phyloP scores from a whole-genome alignment of 2,113 vertebrate genomes.

The Garra rufa region DNA sequence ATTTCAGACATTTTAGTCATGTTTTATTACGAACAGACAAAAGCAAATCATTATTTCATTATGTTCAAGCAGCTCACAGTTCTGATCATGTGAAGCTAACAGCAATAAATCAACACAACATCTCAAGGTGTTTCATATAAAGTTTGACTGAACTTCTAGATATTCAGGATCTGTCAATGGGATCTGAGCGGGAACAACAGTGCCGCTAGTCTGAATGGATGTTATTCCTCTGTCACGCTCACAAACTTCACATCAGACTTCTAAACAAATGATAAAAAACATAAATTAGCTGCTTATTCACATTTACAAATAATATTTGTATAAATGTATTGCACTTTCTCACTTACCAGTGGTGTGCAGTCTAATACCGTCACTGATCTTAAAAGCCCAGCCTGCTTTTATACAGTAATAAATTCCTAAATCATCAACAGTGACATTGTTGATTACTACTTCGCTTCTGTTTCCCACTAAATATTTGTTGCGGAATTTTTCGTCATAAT shows the following conservation, averaged over 20 bases:
- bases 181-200: not conserved
- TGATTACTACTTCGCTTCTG: not conserved
- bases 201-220: not conserved
- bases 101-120: not conserved
- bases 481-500: not conserved
- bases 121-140: not conserved
- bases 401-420: constrained; percentile 36
- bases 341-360: not conserved
- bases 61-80: not conserved
- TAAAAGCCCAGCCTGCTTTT: not conserved
- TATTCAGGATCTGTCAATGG: not conserved
- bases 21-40: not conserved
- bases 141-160: not conserved
- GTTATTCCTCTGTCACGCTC: not conserved
- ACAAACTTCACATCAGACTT: not conserved
- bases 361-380: not conserved
- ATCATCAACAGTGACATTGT: not conserved
- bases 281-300: not conserved
- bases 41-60: not conserved
- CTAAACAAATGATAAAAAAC: not conserved
- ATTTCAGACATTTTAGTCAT: not conserved
- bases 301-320: not conserved
- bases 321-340: not conserved
- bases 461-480: not conserved
- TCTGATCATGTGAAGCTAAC: not conserved